These are phyloP conservation scores for Oligia fasciuncula DNA, from an alignment of 2,888 invertebrate genomes.

Conservation along the genomic window DNA sequence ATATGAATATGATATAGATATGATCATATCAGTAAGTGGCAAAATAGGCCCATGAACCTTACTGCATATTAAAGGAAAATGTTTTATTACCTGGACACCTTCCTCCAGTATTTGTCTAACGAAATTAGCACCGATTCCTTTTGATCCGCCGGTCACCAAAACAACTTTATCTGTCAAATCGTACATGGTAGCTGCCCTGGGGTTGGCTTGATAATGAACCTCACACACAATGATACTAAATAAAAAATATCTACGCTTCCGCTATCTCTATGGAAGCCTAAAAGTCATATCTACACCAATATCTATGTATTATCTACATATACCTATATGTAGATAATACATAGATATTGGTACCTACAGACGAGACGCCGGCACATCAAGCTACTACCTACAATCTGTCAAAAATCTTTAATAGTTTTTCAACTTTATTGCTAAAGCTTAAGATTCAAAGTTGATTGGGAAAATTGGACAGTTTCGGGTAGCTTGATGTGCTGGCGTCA, in stretches of 20 bases:
- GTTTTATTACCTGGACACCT: slow-evolving; percentile 69
- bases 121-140: slow-evolving; percentile 73
- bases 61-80: no score
- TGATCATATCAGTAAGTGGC: background rate
- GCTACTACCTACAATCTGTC: no score
- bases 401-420: no score
- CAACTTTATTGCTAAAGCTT: no score
- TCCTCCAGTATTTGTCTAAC: slow-evolving; percentile 67
- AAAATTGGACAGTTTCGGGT: no score
- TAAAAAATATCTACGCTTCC: slow-evolving; percentile 13
- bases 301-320: background rate
- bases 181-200: slow-evolving; percentile 55
- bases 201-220: slow-evolving; percentile 3
- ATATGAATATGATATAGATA: no score
- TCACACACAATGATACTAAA: background rate
- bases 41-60: no score
- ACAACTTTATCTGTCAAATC: slow-evolving; percentile 68
- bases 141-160: slow-evolving; percentile 75
- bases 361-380: no score
- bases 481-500: no score
- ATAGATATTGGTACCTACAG: no score
- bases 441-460: no score
- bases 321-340: no score
- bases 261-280: background rate
- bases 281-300: background rate